Evolutionary conservation across 2,888 invertebrate genomes (phyloP), one percentile per base, ranked within the genome.

Genomic region (Athripsodes cinereus): DNA sequence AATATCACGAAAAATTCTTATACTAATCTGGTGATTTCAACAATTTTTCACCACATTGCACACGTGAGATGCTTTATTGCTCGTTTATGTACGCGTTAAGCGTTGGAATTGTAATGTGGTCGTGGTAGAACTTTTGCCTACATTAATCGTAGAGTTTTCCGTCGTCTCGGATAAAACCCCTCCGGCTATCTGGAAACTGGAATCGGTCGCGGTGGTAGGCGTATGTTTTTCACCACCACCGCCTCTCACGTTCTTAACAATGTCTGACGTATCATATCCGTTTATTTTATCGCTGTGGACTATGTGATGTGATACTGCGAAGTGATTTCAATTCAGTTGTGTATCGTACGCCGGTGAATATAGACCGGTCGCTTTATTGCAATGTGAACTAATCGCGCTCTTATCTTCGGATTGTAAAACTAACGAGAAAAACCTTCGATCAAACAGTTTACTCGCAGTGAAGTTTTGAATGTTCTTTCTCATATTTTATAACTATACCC

Each of bases 351-450:
- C 57, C 62, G 61, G 61, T 46, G 52, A 35, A 56, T 22, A 20
- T 22, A 34, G 48, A 55, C 56, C 59, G 59, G 58, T 58, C 53
- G 20, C 16, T 13, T 3, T 31, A 22, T 13, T 62, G 62, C 59
- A 52, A 62, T 62, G 62, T 62, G 62, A 62, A 57, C 62, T 55
- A 58, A 22, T 57, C 55, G 61, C 61, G 31, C 20, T 34, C 31
- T 46, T 52, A 48, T 22, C 21, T 51, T 16, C n/a, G 22, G 35
- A 18, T 3, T 50, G 5, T 22, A 22, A 22, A 31, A 51, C 21
- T 31, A 31, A n/a, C 48, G 55, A 20, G 55, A 19, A 49, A 49
- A 34, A 16, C 44, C 18, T 13, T 11, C 35, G 22, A n/a, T n/a
- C n/a, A n/a, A 16, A 16, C 13, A 13, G n/a, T 26, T n/a, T 22